A percentile compares a stretch with the other conserved stretches of the same genome.
phyloP scores from a whole-genome alignment of 2,797 vertebrate species.

The Okamejei kenojei region DNA sequence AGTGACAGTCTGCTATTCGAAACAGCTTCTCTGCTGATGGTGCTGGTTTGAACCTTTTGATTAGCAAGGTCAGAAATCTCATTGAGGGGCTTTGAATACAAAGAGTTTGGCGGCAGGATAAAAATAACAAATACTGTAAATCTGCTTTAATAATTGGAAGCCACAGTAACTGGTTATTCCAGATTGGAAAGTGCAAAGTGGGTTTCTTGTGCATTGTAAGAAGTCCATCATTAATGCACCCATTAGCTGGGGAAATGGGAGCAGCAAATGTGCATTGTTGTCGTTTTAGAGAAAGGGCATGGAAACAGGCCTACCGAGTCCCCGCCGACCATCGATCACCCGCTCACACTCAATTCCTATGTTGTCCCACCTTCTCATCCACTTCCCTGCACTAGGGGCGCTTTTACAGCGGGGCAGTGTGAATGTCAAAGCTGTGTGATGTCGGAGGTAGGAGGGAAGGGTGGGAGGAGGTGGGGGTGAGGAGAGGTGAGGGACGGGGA shows the following conservation, averaged over 20 bases:
- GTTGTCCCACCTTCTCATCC: no score
- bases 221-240: not conserved
- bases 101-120: not conserved
- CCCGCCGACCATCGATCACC: no score
- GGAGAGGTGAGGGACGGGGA: not conserved
- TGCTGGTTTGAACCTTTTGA: not conserved
- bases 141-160: not conserved
- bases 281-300: no score
- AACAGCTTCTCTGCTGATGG: no score
- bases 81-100: not conserved
- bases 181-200: not conserved
- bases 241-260: no score
- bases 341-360: no score
- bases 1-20: not conserved
- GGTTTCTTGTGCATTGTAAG: not conserved
- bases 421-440: not conserved
- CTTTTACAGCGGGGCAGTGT: no score
- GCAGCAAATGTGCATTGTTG: no score
- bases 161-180: not conserved
- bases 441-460: not conserved
- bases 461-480: not conserved
- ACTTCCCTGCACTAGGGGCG: no score
- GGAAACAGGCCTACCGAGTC: no score
- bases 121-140: no score
- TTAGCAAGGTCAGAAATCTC: no score